Evolutionary conservation across 2,797 vertebrate species (phyloP), one percentile per base, ranked within the genome.

Genomic region (Sebastes reedi): DNA sequence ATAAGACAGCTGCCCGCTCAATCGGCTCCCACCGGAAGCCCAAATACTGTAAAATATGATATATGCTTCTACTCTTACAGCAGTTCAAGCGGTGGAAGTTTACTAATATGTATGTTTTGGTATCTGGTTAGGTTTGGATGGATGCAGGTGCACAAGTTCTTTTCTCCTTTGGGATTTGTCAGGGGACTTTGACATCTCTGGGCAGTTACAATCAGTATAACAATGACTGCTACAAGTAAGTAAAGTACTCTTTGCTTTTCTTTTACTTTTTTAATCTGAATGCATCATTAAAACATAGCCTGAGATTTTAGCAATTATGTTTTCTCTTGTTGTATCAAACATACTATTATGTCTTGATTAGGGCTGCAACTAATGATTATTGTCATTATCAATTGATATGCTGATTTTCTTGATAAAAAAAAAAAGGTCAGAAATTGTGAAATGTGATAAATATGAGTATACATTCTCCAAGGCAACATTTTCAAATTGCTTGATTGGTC

Each of bases 101-200:
- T 8, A 46, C 8, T 65, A 22, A 73, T 55, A 61, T 68, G 24
- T 68, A 5, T 83, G 30, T 67, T 91, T 75, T 81, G 88, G 55
- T 89, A 14, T 85, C 12, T 87, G 85, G 71, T 88, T 77, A 98
- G 97, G 97, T 98, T 77, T 98, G 97, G 97, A 98, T 98, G 97
- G 97, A 98, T 29, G 97, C 97, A 2, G 97, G 97, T 39, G 97
- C 97, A 77, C 97, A 98, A 84, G 97, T 98, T 87, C 97, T 98
- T 89, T 98, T 97, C 91, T 98, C 97, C 1, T 98, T 97, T 34
- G 97, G 97, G 87, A 97, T 98, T 92, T 98, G 97, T 83, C 95
- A 97, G 81, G 97, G 97, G 68, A 97, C 96, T 88, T 94, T 98
- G 92, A 98, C 97, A 0, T 96, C 97, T 79, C 93, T 98, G 88